A percentile compares a stretch with the other conserved stretches of the same genome.
Evolutionary conservation across 92 coral and sea anemone species (phyloP).

Genomic region (Epizoanthus ramosus): DNA sequence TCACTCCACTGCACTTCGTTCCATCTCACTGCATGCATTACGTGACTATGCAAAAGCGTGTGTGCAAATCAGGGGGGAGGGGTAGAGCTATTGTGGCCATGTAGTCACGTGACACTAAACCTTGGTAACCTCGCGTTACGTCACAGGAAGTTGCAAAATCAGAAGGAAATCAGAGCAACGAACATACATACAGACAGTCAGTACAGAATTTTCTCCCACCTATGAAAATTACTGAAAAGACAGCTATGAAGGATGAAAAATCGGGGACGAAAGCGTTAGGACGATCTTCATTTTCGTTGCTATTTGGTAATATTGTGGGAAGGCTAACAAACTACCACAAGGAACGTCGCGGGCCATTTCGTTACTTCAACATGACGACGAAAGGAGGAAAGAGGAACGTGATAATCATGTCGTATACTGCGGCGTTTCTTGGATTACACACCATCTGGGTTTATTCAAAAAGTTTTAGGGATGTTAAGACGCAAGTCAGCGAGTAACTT

Average conservation of each 20-base stretch:
- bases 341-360: constrained; percentile 42
- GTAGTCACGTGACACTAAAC: background rate
- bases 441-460: constrained; percentile 81
- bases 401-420: constrained; percentile 60
- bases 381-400: constrained; percentile 73
- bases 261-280: constrained; percentile 1
- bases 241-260: background rate
- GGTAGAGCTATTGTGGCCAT: background rate
- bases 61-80: background rate
- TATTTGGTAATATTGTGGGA: constrained; percentile 37
- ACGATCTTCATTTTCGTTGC: constrained; percentile 41
- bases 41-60: constrained; percentile 17
- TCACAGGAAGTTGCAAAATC: no score
- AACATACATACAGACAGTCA: no score
- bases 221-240: background rate
- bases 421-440: constrained; percentile 79
- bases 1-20: constrained; percentile 23
- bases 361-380: constrained; percentile 67
- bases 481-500: constrained; percentile 6
- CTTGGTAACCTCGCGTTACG: no score
- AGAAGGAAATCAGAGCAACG: no score
- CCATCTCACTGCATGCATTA: constrained; percentile 37
- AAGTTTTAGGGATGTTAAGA: constrained; percentile 37
- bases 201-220: no score
- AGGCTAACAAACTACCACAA: constrained; percentile 13